Base-by-base conservation (phyloP, 2,888 invertebrate species). In the Theretra japonica region DNA sequence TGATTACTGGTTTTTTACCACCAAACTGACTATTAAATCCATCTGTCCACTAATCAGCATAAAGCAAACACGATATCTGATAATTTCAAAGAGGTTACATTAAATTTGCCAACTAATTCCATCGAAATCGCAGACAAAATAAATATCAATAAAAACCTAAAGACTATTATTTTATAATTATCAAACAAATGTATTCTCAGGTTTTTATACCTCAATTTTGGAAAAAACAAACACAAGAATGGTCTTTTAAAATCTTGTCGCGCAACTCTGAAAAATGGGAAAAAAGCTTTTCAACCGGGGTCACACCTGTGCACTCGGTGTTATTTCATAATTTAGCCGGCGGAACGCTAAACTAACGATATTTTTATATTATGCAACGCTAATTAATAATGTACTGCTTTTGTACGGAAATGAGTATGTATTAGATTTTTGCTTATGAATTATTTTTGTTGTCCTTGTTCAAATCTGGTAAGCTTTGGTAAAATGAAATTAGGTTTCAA, bases 301-400 rank as follows among this genome's bases (percentile, higher is more conserved):
- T 82, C 80, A 82, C 89, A 90, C 89, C 90, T 89, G 90, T 75
- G 83, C 82, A 72, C 62, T 28, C 72, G 77, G 77, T 85, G 88
- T 89, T 88, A 89, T 89, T 87, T 85, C 83, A 85, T 86, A 88
- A 89, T 90, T 90, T 88, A 81, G 83, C 81, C 28, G 57, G 76
- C 75, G 79, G 75, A 77, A 80, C 80, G 79, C 77, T 68, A 68
- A 77, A 75, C 83, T 86, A 87, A 88, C 82, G 85, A 82, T 65
- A 65, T 82, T 75, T 83, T 89, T 89, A 88, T 83, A 87, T 86
- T 88, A 81, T 28, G n/a, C 70, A 28, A 48, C n/a, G n/a, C 58
- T 70, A 65, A 65, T 65, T 65, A 65, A 48, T 41, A 62, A 30
- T 28, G 19, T 59, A 28, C 17, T 59, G 19, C 25, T 28, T 41